phyloP scores from a whole-genome alignment of 2,797 vertebrate species.

The Tamandua tetradactyla region DNA sequence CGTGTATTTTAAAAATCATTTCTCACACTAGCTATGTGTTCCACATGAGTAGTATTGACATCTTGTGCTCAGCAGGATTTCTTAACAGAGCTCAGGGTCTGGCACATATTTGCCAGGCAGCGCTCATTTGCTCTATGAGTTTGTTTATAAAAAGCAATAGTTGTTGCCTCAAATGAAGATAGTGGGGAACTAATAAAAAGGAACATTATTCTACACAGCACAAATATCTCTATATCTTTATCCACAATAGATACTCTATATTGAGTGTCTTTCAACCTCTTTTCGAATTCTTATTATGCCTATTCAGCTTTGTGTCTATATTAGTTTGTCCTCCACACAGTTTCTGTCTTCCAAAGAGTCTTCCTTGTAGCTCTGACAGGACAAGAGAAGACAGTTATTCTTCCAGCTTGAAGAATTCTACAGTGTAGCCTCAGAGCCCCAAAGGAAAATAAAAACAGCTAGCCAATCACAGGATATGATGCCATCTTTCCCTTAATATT shows the following conservation, averaged over 20 bases:
- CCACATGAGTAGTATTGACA: background rate
- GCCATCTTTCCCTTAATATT: background rate
- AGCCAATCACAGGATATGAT: background rate
- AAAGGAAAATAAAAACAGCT: background rate
- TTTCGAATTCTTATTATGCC: slow-evolving; percentile 7
- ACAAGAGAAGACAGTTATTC: slow-evolving; percentile 45
- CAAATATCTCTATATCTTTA: background rate
- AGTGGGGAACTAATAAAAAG: background rate
- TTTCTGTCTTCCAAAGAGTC: slow-evolving; percentile 31
- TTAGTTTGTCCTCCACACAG: slow-evolving; percentile 41
- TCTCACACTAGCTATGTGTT: background rate
- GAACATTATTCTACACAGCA: background rate
- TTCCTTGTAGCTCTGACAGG: slow-evolving; percentile 31
- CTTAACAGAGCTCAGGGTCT: background rate
- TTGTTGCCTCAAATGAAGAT: background rate
- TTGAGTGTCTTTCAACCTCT: background rate
- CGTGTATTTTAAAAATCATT: background rate
- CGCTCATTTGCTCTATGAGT: background rate
- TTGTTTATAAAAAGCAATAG: background rate
- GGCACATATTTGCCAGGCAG: background rate
- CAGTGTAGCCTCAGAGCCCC: slow-evolving; percentile 7
- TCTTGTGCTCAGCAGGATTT: background rate
- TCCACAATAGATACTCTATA: slow-evolving; percentile 34
- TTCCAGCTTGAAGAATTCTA: slow-evolving; percentile 44
- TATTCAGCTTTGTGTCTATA: slow-evolving; percentile 42